Percentiles rank a stretch among this genome's conserved stretches.
phyloP scores from a whole-genome alignment of 2,888 invertebrate species.

The Notocelia uddmanniana region DNA sequence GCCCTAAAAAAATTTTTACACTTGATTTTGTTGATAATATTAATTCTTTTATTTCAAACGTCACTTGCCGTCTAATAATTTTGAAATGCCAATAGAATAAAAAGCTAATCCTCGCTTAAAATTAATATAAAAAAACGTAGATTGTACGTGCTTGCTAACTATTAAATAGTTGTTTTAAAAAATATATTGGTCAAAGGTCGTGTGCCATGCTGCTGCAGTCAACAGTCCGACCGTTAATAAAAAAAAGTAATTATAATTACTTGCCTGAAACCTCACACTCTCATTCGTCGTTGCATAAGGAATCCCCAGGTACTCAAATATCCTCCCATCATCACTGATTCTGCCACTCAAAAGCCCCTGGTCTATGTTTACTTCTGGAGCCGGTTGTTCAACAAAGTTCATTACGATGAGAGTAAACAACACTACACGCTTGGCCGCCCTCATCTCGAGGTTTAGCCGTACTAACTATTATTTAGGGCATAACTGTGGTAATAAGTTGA shows the following conservation, averaged over 20 bases:
- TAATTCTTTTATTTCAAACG: too few relatives aligned
- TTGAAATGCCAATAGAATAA: too few relatives aligned
- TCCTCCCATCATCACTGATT: conserved; percentile 70
- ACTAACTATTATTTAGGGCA: background rate
- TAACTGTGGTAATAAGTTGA: background rate
- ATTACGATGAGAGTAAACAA: conserved; percentile 72
- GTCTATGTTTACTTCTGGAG: conserved; percentile 71
- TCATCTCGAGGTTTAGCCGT: conserved; percentile 54
- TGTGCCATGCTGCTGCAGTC: too few relatives aligned
- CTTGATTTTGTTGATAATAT: too few relatives aligned
- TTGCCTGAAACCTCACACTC: conserved; percentile 61
- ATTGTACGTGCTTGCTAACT: too few relatives aligned
- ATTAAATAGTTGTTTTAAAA: too few relatives aligned
- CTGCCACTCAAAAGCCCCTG: conserved; percentile 77
- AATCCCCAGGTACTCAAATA: conserved; percentile 76
- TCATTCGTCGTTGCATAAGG: conserved; percentile 73
- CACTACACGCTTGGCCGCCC: conserved; percentile 63
- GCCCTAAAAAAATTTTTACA: too few relatives aligned
- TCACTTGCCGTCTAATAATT: too few relatives aligned
- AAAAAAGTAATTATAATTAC: conserved; percentile 1
- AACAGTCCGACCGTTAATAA: too few relatives aligned
- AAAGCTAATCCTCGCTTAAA: too few relatives aligned
- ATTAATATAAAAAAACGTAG: too few relatives aligned
- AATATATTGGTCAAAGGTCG: too few relatives aligned
- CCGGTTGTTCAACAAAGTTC: conserved; percentile 76